Evolutionary conservation across 2,113 vertebrate species (phyloP), one percentile per base, ranked within the genome.

Genomic region (Tetrax tetrax): DNA sequence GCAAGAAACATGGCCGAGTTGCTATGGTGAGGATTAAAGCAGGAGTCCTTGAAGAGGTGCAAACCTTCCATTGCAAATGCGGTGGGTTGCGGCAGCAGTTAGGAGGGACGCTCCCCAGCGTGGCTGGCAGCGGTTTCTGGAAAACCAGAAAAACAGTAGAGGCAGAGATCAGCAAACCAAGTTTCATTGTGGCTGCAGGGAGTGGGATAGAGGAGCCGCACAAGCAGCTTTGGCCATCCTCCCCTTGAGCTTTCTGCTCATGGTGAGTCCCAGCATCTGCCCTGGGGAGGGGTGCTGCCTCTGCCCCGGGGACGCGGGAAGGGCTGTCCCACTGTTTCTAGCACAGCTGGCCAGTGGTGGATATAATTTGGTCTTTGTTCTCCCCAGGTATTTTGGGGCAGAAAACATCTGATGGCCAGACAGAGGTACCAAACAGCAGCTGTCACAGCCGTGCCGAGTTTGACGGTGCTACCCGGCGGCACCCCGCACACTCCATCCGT

Each of bases 11-110:
- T 10, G 68, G 82, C 69, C 5, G 29, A 83, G 89, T 86, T 92
- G 89, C 83, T 92, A 57, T 83, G 83, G 71, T 86, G 89, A 95
- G 88, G 63, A 77, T 72, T 85, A 83, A 79, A 86, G 31, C 74
- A 82, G 69, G 53, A 87, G 72, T 59, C 79, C 87, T 81, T 89
- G 53, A 70, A 89, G 45, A 76, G 51, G 38, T 48, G 10, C 59
- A 66, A 6, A 74, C 47, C 53, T 84, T 75, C 45, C 71, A 51
- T 31, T 82, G 61, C 29, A 68, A 14, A 63, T 1, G 0, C 3
- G 10, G 12, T 51, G 82, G n/a, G 50, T 35, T 60, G 69, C 41
- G 61, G 84, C 74, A 71, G 51, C 1, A 6, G 35, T 60, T 80
- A 41, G 92, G 38, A 74, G 31, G 43, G 56, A 75, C 3, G 9